Evolutionary conservation across 2,888 invertebrate species (phyloP), one percentile per base, ranked within the genome.

Genomic region (Dexiosoma caninum): DNA sequence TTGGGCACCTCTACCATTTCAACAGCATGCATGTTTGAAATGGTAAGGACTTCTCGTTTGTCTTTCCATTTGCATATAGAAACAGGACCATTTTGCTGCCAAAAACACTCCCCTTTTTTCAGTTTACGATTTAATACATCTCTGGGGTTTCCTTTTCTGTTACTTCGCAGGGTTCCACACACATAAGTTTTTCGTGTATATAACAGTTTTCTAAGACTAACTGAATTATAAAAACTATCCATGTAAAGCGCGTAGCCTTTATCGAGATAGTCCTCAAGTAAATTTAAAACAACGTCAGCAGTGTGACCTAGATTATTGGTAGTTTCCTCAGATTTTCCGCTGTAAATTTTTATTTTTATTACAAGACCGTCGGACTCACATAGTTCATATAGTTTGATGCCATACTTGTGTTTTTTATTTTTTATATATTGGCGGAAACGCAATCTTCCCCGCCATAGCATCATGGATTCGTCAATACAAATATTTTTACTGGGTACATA

Each of bases 201-300:
- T 53, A 32, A 32, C 53, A 53, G 53, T 53, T 53, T 79, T 62
- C 60, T 60, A 80, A 76, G 75, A 62, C 49, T 60, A 76, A 80
- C 75, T 35, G 67, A 80, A 66, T 77, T 80, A 76, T 76, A 76
- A 66, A 55, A 77, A 49, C 51, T 76, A 71, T 80, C 64, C 53
- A 30, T 53, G 32, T 57, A 53, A 77, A 72, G 27, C 40, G 67
- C 21, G 60, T 79, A 79, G 23, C 62, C 23, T 64, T 78, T 78
- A 72, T 72, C 78, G 57, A 71, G 72, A 74, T 79, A 75, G 75
- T 76, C 44, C 75, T 79, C 60, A 76, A 79, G 69, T 79, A 79
- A 79, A 79, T 75, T 27, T 64, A 77, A 42, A 51, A 60, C 67
- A 78, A 72, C 78, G 49, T 81, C 69, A 71, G 62, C 40, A 72